These are phyloP conservation scores for Copidosoma floridanum DNA, from an alignment of 1,140 invertebrate species.

Conservation along the genomic window DNA sequence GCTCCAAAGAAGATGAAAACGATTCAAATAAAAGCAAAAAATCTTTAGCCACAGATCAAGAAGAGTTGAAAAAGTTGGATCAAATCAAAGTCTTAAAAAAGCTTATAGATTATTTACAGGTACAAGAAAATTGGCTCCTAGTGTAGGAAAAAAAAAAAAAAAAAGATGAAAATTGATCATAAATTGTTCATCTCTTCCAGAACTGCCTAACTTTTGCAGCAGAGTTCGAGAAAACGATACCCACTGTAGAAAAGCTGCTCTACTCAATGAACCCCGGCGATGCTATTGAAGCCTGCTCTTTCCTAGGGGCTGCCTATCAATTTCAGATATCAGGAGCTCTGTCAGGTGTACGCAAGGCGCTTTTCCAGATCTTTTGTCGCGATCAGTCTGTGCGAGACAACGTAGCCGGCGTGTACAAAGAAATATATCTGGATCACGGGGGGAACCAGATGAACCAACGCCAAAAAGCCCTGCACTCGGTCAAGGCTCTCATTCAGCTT, in stretches of 20 bases:
- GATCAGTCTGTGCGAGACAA: slow-evolving; percentile 61
- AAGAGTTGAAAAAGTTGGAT: slow-evolving; percentile 37
- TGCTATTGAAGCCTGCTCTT: slow-evolving; percentile 79
- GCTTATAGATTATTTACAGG: slow-evolving; percentile 49
- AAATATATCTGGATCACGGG: slow-evolving; percentile 59
- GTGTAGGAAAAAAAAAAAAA: no score
- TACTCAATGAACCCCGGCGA: slow-evolving; percentile 74
- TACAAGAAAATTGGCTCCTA: slow-evolving; percentile 16
- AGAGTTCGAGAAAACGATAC: slow-evolving; percentile 68
- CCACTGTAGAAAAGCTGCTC: slow-evolving; percentile 69
- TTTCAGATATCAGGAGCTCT: slow-evolving; percentile 74
- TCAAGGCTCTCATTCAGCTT: slow-evolving; percentile 54
- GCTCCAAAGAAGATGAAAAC: slow-evolving; percentile 22
- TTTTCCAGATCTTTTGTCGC: slow-evolving; percentile 67
- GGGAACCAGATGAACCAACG: slow-evolving; percentile 34
- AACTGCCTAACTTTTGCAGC: slow-evolving; percentile 66
- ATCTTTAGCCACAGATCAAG: slow-evolving; percentile 31
- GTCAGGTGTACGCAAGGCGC: slow-evolving; percentile 70
- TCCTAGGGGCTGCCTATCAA: slow-evolving; percentile 78
- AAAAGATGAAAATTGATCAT: not conserved
- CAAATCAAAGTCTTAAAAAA: slow-evolving; percentile 41
- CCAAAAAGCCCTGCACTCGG: slow-evolving; percentile 38
- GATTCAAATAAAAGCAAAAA: slow-evolving; percentile 16
- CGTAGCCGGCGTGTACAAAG: slow-evolving; percentile 63
- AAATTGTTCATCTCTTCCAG: slow-evolving; percentile 57